Evolutionary conservation across 2,888 invertebrate species (phyloP).

Genomic region (Tetrapedia diversipes): DNA sequence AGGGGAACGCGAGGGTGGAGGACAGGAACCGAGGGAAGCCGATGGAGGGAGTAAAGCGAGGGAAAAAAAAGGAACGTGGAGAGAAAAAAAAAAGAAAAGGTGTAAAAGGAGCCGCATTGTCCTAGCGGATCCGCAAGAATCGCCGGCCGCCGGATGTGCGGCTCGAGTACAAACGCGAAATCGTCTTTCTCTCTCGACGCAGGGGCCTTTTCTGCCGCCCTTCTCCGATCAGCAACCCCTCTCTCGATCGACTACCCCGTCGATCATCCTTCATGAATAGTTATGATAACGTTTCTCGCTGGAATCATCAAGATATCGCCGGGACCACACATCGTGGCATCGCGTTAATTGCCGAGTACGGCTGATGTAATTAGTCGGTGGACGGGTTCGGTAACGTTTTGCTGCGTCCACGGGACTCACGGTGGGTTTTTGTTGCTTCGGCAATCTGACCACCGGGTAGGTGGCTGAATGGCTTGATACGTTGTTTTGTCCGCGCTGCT

Average conservation of each 20-base stretch:
- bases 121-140: constrained; percentile 71
- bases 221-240: constrained; percentile 40
- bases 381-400: constrained; percentile 33
- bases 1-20: constrained; percentile 12
- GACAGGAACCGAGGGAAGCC: constrained; percentile 23
- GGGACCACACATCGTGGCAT: constrained; percentile 47
- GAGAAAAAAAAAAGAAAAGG: constrained; percentile 22
- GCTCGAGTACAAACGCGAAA: constrained; percentile 68
- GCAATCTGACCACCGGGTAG: neutral
- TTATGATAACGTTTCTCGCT: constrained; percentile 68
- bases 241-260: constrained; percentile 48
- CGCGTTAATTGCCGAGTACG: constrained; percentile 40
- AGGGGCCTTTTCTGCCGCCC: constrained; percentile 11
- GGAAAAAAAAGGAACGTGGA: constrained; percentile 6
- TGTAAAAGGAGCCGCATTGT: constrained; percentile 75
- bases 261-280: constrained; percentile 66
- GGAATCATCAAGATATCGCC: constrained; percentile 55
- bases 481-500: neutral
- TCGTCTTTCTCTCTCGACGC: constrained; percentile 38
- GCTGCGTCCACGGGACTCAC: neutral
- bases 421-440: constrained; percentile 16
- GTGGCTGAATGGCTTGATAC: too few species aligned
- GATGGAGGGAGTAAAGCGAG: neutral
- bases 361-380: constrained; percentile 48
- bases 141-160: constrained; percentile 73